Evolutionary conservation across 2,888 invertebrate genomes (phyloP), one percentile per base, ranked within the genome.

Genomic region (Tridacna crocea): DNA sequence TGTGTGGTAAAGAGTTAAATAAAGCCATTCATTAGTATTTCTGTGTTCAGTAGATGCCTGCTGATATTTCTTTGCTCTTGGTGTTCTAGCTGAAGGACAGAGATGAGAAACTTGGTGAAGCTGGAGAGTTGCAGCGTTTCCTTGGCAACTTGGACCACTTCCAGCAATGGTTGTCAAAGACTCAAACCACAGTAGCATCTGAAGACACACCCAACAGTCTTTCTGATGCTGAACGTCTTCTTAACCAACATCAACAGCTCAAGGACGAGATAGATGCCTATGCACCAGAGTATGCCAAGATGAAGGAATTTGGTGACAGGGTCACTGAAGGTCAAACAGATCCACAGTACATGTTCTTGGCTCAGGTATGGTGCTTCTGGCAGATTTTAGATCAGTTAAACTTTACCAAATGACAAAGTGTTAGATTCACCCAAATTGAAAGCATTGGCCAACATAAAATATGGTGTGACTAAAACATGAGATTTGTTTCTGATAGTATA

Each of bases 281-380:
- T 95, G 98, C 97, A 76, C 98, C 99, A 92, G 99, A 99, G 94
- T 99, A 99, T 94, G 97, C 97, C 92, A 98, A 98, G 96, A 99
- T 99, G 99, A 99, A 99, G 97, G 99, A 99, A 93, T 99, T 99
- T 93, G 99, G 99, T 63, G 99, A 91, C 78, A 92, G 93, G 81
- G 93, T 94, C 47, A 94, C 94, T 19, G 98, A 88, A 96, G 94
- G 94, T 75, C 98, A 94, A 97, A 98, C 95, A 72, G 99, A 99
- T 95, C 98, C 99, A 65, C 99, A 99, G 95, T 99, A 99, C 95
- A 99, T 99, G 99, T 99, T 99, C 97, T 95, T 99, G 92, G 96
- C 99, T 85, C 99, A 99, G 93, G 95, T 94, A 77, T 78, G 82
- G 81, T 47, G n/a, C 36, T 15, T 63, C 36, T 36, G 3, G 36